Base-by-base conservation (phyloP, 2,888 invertebrate species). In the Himalopsyche tibetana region DNA sequence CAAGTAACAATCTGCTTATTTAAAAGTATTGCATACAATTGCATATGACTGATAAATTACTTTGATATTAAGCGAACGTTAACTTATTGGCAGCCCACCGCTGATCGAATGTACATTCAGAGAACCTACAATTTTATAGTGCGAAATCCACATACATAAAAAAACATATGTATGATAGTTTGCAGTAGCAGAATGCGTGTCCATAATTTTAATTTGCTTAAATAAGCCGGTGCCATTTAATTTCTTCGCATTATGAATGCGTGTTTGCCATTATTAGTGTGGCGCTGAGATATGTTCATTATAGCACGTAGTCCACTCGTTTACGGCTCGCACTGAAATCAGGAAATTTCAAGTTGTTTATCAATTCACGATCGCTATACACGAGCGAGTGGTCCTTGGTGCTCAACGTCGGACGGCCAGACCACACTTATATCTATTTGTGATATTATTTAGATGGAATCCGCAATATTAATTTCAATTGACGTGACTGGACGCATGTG, bases 271-370 rank as follows among this genome's bases (percentile, higher is more conserved):
- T 63, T 51, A 51, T 63, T 63, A 63, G 28, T 63, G 28, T 63
- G 63, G 63, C 28, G 63, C 19, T 63, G 28, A 63, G 63, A 63
- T 63, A 63, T 63, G 63, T 28, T 63, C 63, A 63, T 19, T 63
- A 63, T 63, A 19, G 63, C 63, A 63, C 63, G 63, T 63, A 63
- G 63, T 51, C 63, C 63, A 63, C 28, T 4, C 63, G 63, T 63
- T 19, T 19, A 63, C 28, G 63, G 11, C 19, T 28, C 28, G 19
- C 63, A 63, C 63, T 63, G 19, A 63, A 63, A 63, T 63, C 63
- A 63, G 63, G 63, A 63, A 63, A 63, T 19, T 63, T 63, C 63
- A 63, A 63, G 19, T 63, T 63, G 63, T 19, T 63, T 63, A 63
- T 28, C 63, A 63, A 63, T 63, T 63, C 63, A 63, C 19, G 28